phyloP scores from a whole-genome alignment of 2,797 vertebrate genomes.

The Gymnothorax reevesii region DNA sequence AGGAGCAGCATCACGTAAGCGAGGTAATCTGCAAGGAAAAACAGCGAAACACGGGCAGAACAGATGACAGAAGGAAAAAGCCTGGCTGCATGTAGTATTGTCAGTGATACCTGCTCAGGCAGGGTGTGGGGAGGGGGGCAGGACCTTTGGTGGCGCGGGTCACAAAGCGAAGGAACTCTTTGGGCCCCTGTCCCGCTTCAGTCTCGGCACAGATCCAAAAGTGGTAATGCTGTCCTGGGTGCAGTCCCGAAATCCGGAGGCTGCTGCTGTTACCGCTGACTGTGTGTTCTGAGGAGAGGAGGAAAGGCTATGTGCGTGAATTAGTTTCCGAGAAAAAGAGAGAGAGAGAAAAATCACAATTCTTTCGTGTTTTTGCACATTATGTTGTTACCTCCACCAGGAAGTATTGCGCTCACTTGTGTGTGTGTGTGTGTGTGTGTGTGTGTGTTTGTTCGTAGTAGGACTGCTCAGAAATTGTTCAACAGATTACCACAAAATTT shows the following conservation, averaged over 20 bases:
- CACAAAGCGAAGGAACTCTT: conserved; percentile 45
- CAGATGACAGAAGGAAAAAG: neutral
- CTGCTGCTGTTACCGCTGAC: conserved; percentile 45
- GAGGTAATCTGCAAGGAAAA: neutral
- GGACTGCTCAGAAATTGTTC: too few species aligned
- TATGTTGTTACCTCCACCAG: too few species aligned
- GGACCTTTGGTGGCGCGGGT: conserved; percentile 22
- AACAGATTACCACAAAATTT: too few species aligned
- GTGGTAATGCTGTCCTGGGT: conserved; percentile 52
- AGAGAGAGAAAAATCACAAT: neutral
- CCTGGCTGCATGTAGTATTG: neutral
- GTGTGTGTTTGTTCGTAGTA: neutral
- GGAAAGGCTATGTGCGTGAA: neutral
- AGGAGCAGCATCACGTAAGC: neutral
- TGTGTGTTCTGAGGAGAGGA: conserved; percentile 49
- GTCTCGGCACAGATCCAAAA: conserved; percentile 67
- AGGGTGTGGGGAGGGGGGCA: neutral
- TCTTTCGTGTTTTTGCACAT: too few species aligned
- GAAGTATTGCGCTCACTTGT: neutral
- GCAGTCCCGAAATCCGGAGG: conserved; percentile 44
- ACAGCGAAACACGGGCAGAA: neutral
- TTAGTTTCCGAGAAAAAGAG: neutral
- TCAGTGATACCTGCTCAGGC: neutral
- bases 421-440: conserved; percentile 13
- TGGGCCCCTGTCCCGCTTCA: conserved; percentile 57